Evolutionary conservation across 2,797 vertebrate species (phyloP), one percentile per base, ranked within the genome.

Genomic region (Periparus ater): DNA sequence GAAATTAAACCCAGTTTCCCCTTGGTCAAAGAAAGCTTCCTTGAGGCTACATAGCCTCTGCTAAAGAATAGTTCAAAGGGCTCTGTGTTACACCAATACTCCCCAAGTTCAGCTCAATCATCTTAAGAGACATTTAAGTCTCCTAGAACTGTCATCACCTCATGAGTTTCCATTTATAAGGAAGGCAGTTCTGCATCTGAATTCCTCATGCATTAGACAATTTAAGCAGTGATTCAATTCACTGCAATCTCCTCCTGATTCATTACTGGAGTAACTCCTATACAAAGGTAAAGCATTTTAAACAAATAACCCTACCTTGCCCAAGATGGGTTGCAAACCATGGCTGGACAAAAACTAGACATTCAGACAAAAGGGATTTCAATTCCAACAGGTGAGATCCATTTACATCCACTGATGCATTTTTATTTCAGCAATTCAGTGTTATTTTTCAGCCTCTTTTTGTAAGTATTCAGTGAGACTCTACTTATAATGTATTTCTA

Each of bases 201-300:
- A 72, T 86, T 84, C 83, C 58, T 82, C 65, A 45, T 5, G 1
- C 11, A 44, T 34, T 38, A 74, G 75, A 60, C 54, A 73, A 53
- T 55, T 58, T 51, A 32, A 66, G 44, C 7, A 65, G 76, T 62
- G 70, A 93, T 91, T 94, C 73, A 82, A 48, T 66, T 67, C 68
- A 54, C 68, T 74, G 78, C 75, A 87, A 58, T 68, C 81, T 88
- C 53, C 42, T 87, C 73, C 13, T 91, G 81, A 91, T 60, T 91
- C 83, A 84, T 53, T 78, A 89, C 67, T 61, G 32, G 65, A 89
- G 63, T 34, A 73, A 89, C 50, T 53, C 63, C 38, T 85, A 45
- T 55, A 58, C 17, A 74, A 87, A 89, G 25, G 53, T 82, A 82
- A 82, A 95, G 48, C 61, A 63, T 88, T 91, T 93, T 63, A 83